phyloP scores from a whole-genome alignment of 2,113 vertebrate species.

The Sclerurus mexicanus region DNA sequence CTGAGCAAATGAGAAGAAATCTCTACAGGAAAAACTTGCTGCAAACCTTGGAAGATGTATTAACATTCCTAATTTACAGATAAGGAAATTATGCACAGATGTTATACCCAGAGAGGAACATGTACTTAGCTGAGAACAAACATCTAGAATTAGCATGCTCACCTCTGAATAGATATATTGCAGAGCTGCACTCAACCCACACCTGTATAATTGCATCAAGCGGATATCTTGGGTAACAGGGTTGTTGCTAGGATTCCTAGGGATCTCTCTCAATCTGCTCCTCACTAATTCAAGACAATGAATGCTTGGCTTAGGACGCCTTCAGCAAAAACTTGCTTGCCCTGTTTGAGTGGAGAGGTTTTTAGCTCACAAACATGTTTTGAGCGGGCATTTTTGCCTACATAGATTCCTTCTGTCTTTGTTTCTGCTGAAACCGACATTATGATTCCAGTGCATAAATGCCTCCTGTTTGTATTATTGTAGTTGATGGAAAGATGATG shows the following conservation, averaged over 20 bases:
- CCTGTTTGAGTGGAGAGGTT: neutral
- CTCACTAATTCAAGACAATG: neutral
- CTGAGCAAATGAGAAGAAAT: neutral
- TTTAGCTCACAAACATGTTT: neutral
- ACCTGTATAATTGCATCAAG: neutral
- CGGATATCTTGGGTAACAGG: neutral
- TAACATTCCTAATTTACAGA: neutral
- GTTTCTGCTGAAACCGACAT: neutral
- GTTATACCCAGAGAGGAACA: neutral
- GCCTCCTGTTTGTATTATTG: neutral
- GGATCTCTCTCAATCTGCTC: neutral
- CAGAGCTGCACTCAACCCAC: neutral
- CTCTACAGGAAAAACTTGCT: neutral
- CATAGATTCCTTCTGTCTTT: neutral
- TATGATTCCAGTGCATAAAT: neutral
- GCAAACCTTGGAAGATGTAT: neutral
- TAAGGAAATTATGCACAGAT: neutral
- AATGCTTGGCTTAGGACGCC: neutral
- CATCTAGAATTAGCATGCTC: neutral
- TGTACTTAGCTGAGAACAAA: slow-evolving; percentile 7
- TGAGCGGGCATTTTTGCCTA: neutral
- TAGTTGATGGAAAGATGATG: neutral
- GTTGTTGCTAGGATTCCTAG: slow-evolving; percentile 39
- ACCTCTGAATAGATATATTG: neutral
- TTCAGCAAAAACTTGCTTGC: neutral